These are phyloP conservation scores for Psix sp. DNA, from an alignment of 1,140 invertebrate species.

Conservation along the genomic window DNA sequence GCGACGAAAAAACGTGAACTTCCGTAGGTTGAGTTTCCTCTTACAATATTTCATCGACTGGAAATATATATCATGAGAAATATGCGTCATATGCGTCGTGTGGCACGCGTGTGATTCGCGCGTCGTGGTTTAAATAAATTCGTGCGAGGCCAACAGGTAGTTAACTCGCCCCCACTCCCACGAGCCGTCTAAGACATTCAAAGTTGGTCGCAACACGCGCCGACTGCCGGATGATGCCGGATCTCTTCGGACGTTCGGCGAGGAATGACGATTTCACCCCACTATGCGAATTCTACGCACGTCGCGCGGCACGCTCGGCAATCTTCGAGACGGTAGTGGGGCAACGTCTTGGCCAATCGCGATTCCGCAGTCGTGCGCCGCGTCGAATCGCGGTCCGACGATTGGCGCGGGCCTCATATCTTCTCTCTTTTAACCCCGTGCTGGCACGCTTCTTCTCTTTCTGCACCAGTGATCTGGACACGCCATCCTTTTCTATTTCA, in stretches of 20 bases:
- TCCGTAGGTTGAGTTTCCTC: constrained; percentile 20
- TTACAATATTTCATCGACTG: constrained; percentile 30
- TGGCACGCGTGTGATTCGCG: constrained; percentile 63
- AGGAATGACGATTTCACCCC: constrained; percentile 66
- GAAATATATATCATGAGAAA: constrained; percentile 44
- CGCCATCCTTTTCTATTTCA: constrained; percentile 23
- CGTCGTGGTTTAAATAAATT: constrained; percentile 65
- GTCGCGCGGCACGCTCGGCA: constrained; percentile 64
- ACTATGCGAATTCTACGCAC: constrained; percentile 52
- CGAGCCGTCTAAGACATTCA: constrained; percentile 43
- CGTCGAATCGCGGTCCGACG: constrained; percentile 64
- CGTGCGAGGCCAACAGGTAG: constrained; percentile 69
- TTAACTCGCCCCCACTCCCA: constrained; percentile 55
- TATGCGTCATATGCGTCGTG: constrained; percentile 49
- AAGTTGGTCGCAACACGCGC: constrained; percentile 54
- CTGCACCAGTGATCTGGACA: constrained; percentile 7
- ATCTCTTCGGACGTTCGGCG: constrained; percentile 46
- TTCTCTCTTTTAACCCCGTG: constrained; percentile 10
- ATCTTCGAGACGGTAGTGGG: constrained; percentile 59
- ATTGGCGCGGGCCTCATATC: constrained; percentile 61
- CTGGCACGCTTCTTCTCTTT: constrained; percentile 43
- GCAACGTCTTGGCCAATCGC: constrained; percentile 61
- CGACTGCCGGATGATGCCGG: constrained; percentile 46
- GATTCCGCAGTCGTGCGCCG: constrained; percentile 66
- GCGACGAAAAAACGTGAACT: constrained; percentile 29